These are phyloP conservation scores for Rotaria sp. DNA, from an alignment of 2,888 invertebrate genomes.

Conservation along the genomic window DNA sequence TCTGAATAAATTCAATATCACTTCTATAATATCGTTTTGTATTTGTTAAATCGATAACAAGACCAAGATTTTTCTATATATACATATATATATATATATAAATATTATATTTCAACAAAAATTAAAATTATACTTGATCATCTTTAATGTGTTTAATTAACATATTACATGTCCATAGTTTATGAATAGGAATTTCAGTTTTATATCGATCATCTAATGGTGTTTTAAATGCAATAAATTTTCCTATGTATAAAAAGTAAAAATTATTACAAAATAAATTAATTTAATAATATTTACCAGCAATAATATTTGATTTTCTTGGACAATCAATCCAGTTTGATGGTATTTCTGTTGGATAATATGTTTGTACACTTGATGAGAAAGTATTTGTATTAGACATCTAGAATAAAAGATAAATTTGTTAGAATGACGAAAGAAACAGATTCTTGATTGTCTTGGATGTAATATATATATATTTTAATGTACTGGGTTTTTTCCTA, in stretches of 20 bases:
- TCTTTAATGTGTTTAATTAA: conserved; percentile 48
- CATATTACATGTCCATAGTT: conserved; percentile 67
- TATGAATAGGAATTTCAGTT: conserved; percentile 72
- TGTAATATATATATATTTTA: background rate
- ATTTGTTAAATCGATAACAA: conserved; percentile 94
- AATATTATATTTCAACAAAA: background rate
- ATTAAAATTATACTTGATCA: background rate
- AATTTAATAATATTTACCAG: conserved; percentile 43
- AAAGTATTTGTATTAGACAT: background rate
- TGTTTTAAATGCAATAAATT: conserved; percentile 89
- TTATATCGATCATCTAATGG: conserved; percentile 77
- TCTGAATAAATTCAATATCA: conserved; percentile 69
- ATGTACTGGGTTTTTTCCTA: background rate
- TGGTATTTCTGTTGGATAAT: conserved; percentile 47
- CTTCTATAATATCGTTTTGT: conserved; percentile 84
- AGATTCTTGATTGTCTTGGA: background rate
- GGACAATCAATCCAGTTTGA: conserved; percentile 58
- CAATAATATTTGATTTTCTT: conserved; percentile 54
- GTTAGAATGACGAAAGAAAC: background rate
- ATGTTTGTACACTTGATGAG: background rate
- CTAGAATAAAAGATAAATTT: background rate
- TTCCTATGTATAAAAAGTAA: conserved; percentile 43
- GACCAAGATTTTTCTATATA: conserved; percentile 71
- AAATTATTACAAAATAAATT: background rate
- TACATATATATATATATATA: conserved; percentile 38